Base-by-base conservation (phyloP, 1,140 invertebrate species). In the Phymastichus coffea region DNA sequence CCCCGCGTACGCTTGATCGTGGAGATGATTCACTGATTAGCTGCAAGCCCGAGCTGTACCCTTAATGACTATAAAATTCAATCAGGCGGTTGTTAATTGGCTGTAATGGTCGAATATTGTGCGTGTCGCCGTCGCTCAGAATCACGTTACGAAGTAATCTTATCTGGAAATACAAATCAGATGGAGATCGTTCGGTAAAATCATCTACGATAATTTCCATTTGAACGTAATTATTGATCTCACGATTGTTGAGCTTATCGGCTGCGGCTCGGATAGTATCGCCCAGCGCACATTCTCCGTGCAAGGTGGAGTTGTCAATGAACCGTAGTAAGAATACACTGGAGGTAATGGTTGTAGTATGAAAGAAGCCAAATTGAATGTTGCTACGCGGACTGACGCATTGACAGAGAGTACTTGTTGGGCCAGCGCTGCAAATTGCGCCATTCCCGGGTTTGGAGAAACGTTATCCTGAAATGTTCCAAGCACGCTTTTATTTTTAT, bases 51-150 rank as follows among this genome's bases (percentile, higher is more conserved):
- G n/a, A n/a, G n/a, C n/a, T n/a, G n/a, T n/a, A n/a, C n/a, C n/a
- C n/a, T n/a, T n/a, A n/a, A n/a, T n/a, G n/a, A n/a, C n/a, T n/a
- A 25, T 47, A 47, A 25, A 28, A 47, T 47, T 47, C 44, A 15
- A 47, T 17, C 14, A 47, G 26, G 3, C 44, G 44, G 10, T 28
- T 17, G 12, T 47, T 47, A 6, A 47, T 26, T 26, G 26, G n/a
- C 26, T 47, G 25, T 15, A 28, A 26, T 28, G 23, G n/a, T 30
- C 41, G 41, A 3, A 30, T 30, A 28, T 47, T 47, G 19, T 7
- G 6, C 4, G 44, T 6, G 30, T 47, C 25, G 9, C 15, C 15
- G 25, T 26, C 12, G 7, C 15, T 26, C 2, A 47, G 17, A 12
- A 3, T 10, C 6, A 28, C 14, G 8, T 9, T 28, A n/a, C 44